Percentiles rank a stretch among this genome's conserved stretches.
phyloP scores from a whole-genome alignment of 2,113 vertebrate genomes.

The Prolemur simus region DNA sequence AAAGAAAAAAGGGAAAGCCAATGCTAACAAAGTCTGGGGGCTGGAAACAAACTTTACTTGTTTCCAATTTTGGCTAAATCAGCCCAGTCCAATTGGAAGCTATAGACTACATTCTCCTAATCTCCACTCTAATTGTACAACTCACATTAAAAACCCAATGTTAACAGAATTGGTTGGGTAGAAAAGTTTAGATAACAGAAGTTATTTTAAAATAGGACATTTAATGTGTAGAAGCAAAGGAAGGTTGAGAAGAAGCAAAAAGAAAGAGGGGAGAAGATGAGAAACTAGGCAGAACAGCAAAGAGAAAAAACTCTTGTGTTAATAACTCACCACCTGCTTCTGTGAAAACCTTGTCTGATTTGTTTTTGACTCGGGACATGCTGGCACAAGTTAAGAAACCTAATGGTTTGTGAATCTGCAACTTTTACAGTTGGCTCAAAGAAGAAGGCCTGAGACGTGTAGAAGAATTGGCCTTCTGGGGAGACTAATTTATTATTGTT shows the following conservation, averaged over 20 bases:
- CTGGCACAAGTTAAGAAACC: background rate
- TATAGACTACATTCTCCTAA: background rate
- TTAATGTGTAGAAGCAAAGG: background rate
- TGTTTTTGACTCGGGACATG: background rate
- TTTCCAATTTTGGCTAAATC: background rate
- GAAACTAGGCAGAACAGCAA: background rate
- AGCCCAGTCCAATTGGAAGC: background rate
- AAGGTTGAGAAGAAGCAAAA: background rate
- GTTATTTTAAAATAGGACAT: background rate
- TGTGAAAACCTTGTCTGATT: background rate
- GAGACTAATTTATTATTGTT: background rate
- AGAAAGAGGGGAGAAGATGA: background rate
- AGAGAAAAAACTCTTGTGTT: background rate
- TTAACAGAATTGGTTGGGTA: background rate
- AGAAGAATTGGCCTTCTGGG: background rate
- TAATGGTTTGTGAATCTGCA: background rate
- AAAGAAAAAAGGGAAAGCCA: background rate
- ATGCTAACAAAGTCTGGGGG: background rate
- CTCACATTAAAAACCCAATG: background rate
- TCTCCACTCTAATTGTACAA: background rate
- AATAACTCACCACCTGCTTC: background rate
- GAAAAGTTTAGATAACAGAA: background rate
- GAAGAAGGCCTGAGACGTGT: background rate
- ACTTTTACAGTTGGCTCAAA: background rate
- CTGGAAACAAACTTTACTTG: background rate